Percentiles rank a stretch among this genome's conserved stretches.
phyloP scores from a whole-genome alignment of 2,113 vertebrate species.

The Macrotus californicus region DNA sequence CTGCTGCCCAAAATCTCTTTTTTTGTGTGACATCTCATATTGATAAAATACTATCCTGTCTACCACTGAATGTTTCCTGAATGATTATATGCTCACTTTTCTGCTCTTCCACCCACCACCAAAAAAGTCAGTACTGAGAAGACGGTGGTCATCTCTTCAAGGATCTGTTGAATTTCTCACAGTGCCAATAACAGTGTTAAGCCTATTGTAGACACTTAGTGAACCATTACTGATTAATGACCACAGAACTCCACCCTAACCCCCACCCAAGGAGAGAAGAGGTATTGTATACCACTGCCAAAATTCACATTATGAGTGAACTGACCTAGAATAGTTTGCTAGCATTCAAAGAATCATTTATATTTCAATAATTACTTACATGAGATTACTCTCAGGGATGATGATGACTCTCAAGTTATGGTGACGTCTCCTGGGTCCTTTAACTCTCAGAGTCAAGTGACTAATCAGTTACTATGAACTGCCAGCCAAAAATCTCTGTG shows the following conservation, averaged over 20 bases:
- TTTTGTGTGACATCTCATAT: background rate
- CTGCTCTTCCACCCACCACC: rapidly evolving
- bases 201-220: background rate
- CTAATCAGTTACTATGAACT: background rate
- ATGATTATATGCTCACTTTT: background rate
- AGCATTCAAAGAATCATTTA: background rate
- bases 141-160: background rate
- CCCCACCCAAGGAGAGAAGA: background rate
- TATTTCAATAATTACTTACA: background rate
- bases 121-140: background rate
- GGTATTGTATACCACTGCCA: background rate
- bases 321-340: background rate
- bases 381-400: background rate
- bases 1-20: no score
- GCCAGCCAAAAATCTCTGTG: background rate
- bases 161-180: background rate
- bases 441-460: background rate
- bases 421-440: background rate
- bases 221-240: background rate
- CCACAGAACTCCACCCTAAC: background rate
- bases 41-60: background rate
- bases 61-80: background rate
- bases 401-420: background rate
- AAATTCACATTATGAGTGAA: background rate
- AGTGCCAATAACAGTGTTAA: background rate